Percentiles rank a stretch among this genome's conserved stretches.
Conservation (phyloP, 1,140 invertebrate species). For the Parasteatoda tepidariorum region DNA sequence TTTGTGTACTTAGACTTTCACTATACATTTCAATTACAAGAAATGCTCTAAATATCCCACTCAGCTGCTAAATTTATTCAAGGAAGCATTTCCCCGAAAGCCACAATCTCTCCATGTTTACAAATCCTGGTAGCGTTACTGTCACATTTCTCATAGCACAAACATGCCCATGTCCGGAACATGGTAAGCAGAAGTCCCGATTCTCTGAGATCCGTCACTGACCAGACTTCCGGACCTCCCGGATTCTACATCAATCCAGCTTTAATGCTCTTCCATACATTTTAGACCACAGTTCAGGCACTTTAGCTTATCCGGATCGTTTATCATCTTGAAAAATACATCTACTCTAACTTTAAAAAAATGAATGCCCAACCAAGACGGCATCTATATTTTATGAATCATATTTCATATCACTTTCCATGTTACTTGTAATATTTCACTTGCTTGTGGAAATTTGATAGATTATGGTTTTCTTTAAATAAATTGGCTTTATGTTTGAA, state of each 20-base stretch:
- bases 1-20: no score
- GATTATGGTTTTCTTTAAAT: no score
- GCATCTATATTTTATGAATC: no score
- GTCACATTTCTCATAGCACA: constrained; percentile 22
- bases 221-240: constrained; percentile 24
- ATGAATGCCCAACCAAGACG: no score
- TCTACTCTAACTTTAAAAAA: no score
- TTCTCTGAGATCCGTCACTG: constrained; percentile 17
- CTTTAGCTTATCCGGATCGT: not conserved
- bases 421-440: no score
- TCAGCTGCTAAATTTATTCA: not conserved
- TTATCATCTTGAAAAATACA: not conserved
- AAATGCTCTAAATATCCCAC: no score
- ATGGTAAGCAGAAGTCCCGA: constrained; percentile 1
- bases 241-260: constrained; percentile 31
- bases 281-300: not conserved
- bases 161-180: not conserved
- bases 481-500: no score
- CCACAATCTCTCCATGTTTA: not conserved
- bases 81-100: not conserved
- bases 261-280: constrained; percentile 2
- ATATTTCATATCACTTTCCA: no score
- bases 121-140: not conserved
- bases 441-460: no score
- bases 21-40: no score